Evolutionary conservation across 2,113 vertebrate species (phyloP).

Genomic region (Megaleporinus macrocephalus): DNA sequence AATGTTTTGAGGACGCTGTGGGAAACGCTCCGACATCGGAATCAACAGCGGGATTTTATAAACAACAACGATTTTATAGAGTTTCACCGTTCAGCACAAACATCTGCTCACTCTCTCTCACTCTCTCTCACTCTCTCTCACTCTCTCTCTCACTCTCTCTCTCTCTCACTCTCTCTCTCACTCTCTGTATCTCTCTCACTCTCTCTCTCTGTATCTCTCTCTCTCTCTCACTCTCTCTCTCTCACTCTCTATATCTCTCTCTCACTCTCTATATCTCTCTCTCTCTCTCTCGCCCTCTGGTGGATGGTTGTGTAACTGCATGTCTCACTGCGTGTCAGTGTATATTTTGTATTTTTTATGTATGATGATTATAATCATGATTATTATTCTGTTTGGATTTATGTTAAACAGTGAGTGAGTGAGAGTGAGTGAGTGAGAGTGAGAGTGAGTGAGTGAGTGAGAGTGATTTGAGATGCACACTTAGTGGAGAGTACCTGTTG

Average conservation of each 20-base stretch:
- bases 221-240: constrained; percentile 56
- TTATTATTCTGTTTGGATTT: constrained; percentile 51
- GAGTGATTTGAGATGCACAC: not conserved
- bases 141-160: constrained; percentile 71
- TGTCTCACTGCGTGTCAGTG: constrained; percentile 78
- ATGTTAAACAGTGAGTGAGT: constrained; percentile 19
- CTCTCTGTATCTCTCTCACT: constrained; percentile 70
- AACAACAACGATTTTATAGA: constrained; percentile 49
- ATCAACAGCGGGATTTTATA: constrained; percentile 24
- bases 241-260: no score
- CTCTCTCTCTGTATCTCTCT: constrained; percentile 70
- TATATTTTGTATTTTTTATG: constrained; percentile 50
- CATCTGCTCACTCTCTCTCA: constrained; percentile 64
- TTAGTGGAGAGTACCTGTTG: no score
- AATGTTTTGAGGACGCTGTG: not conserved
- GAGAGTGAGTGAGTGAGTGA: not conserved
- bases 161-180: constrained; percentile 71
- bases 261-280: no score
- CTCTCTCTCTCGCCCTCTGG: constrained; percentile 15
- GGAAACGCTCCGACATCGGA: not conserved
- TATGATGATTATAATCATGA: constrained; percentile 27
- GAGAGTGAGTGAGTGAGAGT: constrained; percentile 6
- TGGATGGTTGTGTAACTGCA: constrained; percentile 77
- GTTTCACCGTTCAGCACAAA: constrained; percentile 42
- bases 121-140: constrained; percentile 71